Percentiles rank a stretch among this genome's conserved stretches.
These are phyloP conservation scores for Erinaceus europaeus DNA, from an alignment of 2,113 vertebrate species.

Conservation along the genomic window DNA sequence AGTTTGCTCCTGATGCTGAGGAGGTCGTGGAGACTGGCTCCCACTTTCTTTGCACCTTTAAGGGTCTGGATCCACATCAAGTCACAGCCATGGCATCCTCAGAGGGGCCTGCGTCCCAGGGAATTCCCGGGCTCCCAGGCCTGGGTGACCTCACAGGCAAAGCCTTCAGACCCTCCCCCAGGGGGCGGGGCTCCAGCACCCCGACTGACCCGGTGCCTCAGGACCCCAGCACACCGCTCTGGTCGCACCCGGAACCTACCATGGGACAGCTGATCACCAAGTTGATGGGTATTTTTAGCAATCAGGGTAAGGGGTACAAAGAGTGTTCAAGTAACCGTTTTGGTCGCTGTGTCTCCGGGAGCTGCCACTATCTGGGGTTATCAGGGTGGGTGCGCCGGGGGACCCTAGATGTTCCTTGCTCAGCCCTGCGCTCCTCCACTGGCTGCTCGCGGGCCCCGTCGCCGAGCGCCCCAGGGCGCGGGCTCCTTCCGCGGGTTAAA, in stretches of 20 bases:
- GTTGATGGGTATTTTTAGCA: constrained; percentile 66
- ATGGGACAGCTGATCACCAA: constrained; percentile 69
- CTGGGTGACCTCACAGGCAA: neutral
- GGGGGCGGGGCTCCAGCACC: neutral
- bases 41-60: neutral
- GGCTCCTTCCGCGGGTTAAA: no score
- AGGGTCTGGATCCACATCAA: neutral
- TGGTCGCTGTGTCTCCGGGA: neutral
- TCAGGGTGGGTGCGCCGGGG: neutral
- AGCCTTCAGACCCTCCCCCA: neutral
- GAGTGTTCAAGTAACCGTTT: neutral
- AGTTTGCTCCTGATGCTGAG: neutral
- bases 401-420: neutral
- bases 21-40: neutral
- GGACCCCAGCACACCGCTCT: neutral
- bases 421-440: neutral
- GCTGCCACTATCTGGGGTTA: neutral
- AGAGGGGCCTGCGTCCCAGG: neutral
- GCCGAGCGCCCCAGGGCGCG: no score
- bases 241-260: neutral
- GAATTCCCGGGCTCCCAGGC: neutral
- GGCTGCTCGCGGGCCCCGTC: neutral
- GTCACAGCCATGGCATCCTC: no score
- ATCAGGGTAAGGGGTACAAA: constrained; percentile 39
- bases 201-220: accelerated